Evolutionary conservation across 2,113 vertebrate genomes (phyloP).

Genomic region (Pipa parva): DNA sequence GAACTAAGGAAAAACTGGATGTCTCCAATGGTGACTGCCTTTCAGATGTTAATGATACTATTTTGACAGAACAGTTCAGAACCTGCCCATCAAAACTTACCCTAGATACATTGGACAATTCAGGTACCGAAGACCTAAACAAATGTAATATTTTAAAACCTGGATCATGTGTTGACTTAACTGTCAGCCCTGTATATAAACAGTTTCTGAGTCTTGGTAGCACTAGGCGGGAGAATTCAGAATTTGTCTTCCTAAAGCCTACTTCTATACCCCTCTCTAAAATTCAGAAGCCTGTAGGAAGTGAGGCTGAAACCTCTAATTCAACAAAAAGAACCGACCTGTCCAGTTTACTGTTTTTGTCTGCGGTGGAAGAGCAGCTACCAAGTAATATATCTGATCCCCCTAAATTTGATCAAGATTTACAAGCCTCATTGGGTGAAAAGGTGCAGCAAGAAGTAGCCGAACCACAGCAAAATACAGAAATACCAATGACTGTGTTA

Average conservation of each 20-base stretch:
- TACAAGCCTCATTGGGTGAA: no score
- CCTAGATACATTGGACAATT: constrained; percentile 36
- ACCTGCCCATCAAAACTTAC: constrained; percentile 52
- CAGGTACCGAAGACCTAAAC: constrained; percentile 28
- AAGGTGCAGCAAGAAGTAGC: no score
- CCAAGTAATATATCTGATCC: neutral
- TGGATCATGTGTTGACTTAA: neutral
- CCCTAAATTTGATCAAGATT: neutral
- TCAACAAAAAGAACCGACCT: neutral
- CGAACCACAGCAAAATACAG: no score
- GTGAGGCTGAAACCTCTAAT: neutral
- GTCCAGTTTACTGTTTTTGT: constrained; percentile 45
- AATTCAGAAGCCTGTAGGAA: neutral
- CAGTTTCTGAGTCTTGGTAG: neutral
- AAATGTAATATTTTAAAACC: constrained; percentile 6
- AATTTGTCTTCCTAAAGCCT: neutral
- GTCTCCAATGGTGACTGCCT: neutral
- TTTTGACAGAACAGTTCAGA: constrained; percentile 55
- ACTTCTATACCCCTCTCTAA: neutral
- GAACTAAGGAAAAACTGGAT: neutral
- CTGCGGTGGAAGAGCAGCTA: constrained; percentile 44
- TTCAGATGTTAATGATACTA: constrained; percentile 43
- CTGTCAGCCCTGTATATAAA: neutral
- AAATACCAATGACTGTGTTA: no score
- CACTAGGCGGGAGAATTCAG: neutral